A percentile compares a stretch with the other conserved stretches of the same genome.
Evolutionary conservation across 1,140 invertebrate genomes (phyloP).

Genomic region (Trachymyrmex cornetzi): DNA sequence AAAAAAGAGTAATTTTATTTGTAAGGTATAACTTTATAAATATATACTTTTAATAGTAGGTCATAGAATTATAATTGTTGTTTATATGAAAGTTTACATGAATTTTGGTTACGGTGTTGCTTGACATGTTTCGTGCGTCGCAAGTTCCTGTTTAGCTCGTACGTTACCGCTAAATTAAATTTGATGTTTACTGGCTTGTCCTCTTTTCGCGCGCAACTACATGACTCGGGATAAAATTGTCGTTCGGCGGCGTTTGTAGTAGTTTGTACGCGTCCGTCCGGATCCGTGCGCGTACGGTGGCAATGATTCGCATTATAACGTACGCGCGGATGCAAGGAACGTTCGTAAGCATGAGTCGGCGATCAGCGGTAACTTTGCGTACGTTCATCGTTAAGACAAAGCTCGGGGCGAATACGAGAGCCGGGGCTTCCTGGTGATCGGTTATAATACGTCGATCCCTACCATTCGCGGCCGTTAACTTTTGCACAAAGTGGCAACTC

Average conservation of each 20-base stretch:
- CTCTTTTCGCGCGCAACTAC: neutral
- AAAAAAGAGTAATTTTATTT: too few relatives aligned
- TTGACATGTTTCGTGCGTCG: neutral
- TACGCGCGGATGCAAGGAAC: conserved; percentile 23
- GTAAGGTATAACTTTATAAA: too few relatives aligned
- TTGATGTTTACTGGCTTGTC: conserved; percentile 7
- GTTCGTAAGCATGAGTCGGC: conserved; percentile 59
- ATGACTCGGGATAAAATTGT: conserved; percentile 31
- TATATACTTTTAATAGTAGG: too few relatives aligned
- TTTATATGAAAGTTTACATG: too few relatives aligned
- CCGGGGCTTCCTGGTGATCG: conserved; percentile 53
- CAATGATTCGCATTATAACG: conserved; percentile 58
- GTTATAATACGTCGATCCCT: conserved; percentile 41
- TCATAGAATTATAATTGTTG: too few relatives aligned
- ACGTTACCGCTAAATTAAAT: neutral
- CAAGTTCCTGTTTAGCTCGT: neutral
- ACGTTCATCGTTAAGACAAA: conserved; percentile 57
- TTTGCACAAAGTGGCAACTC: conserved; percentile 11
- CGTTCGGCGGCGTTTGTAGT: neutral
- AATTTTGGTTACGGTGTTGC: neutral
- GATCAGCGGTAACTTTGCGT: conserved; percentile 51
- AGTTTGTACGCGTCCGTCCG: conserved; percentile 1
- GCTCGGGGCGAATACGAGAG: conserved; percentile 41
- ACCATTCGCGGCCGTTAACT: conserved; percentile 38
- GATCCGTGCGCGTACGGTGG: conserved; percentile 45